Conservation (phyloP, 2,888 invertebrate genomes). For the Drosophila melanosoma region DNA sequence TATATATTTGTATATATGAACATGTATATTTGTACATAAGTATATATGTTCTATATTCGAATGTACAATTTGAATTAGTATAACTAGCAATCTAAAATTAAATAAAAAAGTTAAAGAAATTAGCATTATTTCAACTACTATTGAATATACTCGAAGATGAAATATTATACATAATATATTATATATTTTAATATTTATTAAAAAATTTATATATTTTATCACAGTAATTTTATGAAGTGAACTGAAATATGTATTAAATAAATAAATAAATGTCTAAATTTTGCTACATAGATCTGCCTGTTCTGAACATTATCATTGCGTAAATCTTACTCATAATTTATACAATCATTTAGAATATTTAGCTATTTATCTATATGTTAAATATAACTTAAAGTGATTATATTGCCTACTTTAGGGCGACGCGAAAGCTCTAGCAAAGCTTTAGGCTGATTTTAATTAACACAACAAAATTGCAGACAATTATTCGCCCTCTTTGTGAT, state of each 20-base stretch:
- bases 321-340: background rate
- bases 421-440: constrained; percentile 21
- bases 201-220: background rate
- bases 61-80: background rate
- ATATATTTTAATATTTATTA: background rate
- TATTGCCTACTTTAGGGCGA: constrained; percentile 42
- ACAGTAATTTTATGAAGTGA: background rate
- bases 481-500: constrained; percentile 24
- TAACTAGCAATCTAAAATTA: too few species aligned
- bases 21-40: too few species aligned
- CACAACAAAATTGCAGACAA: constrained; percentile 11
- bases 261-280: background rate
- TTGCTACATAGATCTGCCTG: background rate
- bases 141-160: background rate
- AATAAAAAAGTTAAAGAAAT: too few species aligned
- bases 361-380: background rate
- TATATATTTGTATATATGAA: too few species aligned
- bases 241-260: background rate
- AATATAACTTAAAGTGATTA: background rate
- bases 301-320: background rate
- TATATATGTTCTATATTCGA: background rate
- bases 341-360: background rate
- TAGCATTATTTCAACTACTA: too few species aligned
- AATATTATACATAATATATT: background rate
- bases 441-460: constrained; percentile 5